phyloP scores from a whole-genome alignment of 2,888 invertebrate genomes.

The Drosophila neonasuta region DNA sequence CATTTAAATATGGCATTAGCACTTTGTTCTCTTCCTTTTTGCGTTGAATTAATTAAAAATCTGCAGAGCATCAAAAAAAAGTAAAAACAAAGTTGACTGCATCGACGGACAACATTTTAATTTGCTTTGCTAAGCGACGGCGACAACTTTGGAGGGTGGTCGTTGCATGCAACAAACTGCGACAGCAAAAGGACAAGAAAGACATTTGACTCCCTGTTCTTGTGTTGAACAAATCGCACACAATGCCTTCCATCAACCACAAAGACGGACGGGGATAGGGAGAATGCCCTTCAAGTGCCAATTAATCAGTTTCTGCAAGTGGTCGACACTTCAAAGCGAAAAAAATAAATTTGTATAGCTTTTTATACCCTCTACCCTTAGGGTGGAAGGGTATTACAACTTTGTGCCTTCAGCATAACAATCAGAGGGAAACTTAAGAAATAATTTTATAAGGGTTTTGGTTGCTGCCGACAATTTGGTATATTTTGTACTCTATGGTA shows the following conservation, averaged over 20 bases:
- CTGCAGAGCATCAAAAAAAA: not conserved
- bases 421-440: too few relatives aligned
- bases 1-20: slow-evolving; percentile 4
- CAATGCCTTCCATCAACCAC: slow-evolving; percentile 43
- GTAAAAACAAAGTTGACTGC: not conserved
- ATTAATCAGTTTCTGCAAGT: slow-evolving; percentile 70
- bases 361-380: not conserved
- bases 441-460: too few relatives aligned
- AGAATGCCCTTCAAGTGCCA: slow-evolving; percentile 59
- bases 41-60: slow-evolving; percentile 1
- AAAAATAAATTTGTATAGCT: slow-evolving; percentile 38
- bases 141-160: slow-evolving; percentile 7
- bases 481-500: too few relatives aligned
- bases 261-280: slow-evolving; percentile 22
- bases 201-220: slow-evolving; percentile 17
- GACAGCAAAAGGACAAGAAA: slow-evolving; percentile 24
- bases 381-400: too few relatives aligned
- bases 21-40: not conserved
- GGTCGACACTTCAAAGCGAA: slow-evolving; percentile 50
- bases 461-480: too few relatives aligned
- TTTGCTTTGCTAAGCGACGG: slow-evolving; percentile 57
- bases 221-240: slow-evolving; percentile 40
- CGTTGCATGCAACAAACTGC: slow-evolving; percentile 42
- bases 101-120: slow-evolving; percentile 57
- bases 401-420: too few relatives aligned